These are phyloP conservation scores for Petromus typicus DNA, from an alignment of 2,113 vertebrate species.

Conservation along the genomic window DNA sequence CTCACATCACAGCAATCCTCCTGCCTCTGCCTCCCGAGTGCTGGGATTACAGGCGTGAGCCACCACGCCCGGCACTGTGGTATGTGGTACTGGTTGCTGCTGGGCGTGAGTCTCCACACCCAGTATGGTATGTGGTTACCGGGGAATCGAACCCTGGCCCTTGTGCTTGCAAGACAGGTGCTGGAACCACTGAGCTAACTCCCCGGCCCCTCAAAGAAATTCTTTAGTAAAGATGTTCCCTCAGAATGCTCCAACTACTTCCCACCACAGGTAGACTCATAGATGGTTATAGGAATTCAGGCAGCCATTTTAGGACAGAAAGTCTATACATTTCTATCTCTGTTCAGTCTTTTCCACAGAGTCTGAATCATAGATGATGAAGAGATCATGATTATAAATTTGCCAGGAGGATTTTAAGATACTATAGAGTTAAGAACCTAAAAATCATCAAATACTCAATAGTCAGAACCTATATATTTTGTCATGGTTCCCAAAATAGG, in stretches of 20 bases:
- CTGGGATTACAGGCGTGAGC: no score
- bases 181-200: no score
- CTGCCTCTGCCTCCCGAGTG: no score
- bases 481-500: not conserved
- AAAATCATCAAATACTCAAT: not conserved
- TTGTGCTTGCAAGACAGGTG: no score
- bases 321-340: not conserved
- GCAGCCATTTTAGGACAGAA: not conserved
- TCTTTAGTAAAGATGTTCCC: conserved; percentile 23
- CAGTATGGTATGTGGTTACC: no score
- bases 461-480: conserved; percentile 23
- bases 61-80: no score
- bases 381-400: conserved; percentile 1
- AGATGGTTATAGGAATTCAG: not conserved
- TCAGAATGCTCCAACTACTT: not conserved
- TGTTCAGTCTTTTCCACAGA: not conserved
- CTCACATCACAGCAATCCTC: no score
- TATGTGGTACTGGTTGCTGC: no score
- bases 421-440: conserved; percentile 40
- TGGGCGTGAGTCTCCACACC: no score
- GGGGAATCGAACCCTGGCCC: no score
- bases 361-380: not conserved
- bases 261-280: conserved; percentile 4
- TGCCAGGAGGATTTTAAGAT: not conserved
- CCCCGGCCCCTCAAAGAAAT: conserved; percentile 55